A percentile compares a stretch with the other conserved stretches of the same genome.
phyloP scores from a whole-genome alignment of 2,888 invertebrate species.

The Eledona agricola region DNA sequence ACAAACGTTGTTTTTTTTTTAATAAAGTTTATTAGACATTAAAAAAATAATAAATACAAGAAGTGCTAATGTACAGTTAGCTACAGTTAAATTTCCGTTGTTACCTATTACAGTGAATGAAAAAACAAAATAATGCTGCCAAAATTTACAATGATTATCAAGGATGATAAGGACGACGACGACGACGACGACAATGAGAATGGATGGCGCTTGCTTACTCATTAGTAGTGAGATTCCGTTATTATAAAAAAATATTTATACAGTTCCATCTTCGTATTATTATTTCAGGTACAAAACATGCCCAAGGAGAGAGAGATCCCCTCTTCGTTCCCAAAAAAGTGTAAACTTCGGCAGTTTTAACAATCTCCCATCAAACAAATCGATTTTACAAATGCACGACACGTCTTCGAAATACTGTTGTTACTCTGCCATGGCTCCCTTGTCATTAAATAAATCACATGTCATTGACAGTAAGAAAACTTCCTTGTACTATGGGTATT shows the following conservation, averaged over 20 bases:
- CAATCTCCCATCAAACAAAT: constrained; percentile 17
- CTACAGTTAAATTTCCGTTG: constrained; percentile 37
- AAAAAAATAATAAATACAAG: constrained; percentile 50
- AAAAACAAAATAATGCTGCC: constrained; percentile 30
- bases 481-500: constrained; percentile 36
- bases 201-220: constrained; percentile 35
- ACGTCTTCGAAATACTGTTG: constrained; percentile 27
- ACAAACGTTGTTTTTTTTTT: too few relatives aligned
- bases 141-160: constrained; percentile 22
- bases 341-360: constrained; percentile 33
- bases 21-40: constrained; percentile 48
- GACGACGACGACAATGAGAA: too few relatives aligned
- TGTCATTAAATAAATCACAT: constrained; percentile 38
- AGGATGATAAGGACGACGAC: too few relatives aligned
- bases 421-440: constrained; percentile 35
- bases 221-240: constrained; percentile 48
- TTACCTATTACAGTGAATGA: constrained; percentile 22
- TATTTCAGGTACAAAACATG: constrained; percentile 49
- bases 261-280: constrained; percentile 38
- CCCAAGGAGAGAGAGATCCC: constrained; percentile 40
- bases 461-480: constrained; percentile 34
- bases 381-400: constrained; percentile 21
- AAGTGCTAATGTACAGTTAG: constrained; percentile 48
- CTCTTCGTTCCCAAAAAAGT: constrained; percentile 19
- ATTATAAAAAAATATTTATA: constrained; percentile 39